Conservation (phyloP, 2,888 invertebrate species). For the Papilio protenor region DNA sequence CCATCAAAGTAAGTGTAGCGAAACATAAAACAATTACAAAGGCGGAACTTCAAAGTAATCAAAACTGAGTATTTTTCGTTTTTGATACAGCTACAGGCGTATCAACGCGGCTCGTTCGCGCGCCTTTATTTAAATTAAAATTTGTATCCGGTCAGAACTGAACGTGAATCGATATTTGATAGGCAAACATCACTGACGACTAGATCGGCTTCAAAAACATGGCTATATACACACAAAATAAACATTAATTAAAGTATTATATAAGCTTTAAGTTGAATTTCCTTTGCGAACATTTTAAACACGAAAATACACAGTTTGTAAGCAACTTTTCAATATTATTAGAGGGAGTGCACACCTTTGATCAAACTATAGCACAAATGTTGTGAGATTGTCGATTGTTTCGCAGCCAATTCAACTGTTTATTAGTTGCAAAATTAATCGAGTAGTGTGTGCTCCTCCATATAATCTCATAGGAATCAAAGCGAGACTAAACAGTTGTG, state of each 20-base stretch:
- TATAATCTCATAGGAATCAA: too few relatives aligned
- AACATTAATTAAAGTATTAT: not conserved
- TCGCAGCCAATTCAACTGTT: too few relatives aligned
- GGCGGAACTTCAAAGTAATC: slow-evolving; percentile 13
- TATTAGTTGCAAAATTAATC: too few relatives aligned
- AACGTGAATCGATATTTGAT: not conserved
- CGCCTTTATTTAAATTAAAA: slow-evolving; percentile 13
- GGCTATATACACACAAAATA: not conserved
- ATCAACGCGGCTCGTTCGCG: not conserved
- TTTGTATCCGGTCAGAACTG: not conserved
- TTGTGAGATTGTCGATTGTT: too few relatives aligned
- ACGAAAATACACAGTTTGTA: too few relatives aligned
- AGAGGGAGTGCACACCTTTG: too few relatives aligned
- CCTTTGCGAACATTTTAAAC: too few relatives aligned
- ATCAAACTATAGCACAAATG: too few relatives aligned
- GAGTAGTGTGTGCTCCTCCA: too few relatives aligned
- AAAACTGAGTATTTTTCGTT: slow-evolving; percentile 17
- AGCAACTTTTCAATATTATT: too few relatives aligned
- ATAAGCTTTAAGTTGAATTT: too few relatives aligned
- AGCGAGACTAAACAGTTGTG: too few relatives aligned
- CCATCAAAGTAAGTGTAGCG: slow-evolving; percentile 1
- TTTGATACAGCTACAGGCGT: not conserved
- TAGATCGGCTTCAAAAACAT: not conserved
- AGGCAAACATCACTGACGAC: not conserved
- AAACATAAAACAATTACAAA: slow-evolving; percentile 5